Evolutionary conservation across 1,140 invertebrate genomes (phyloP).

Genomic region (Aradophagus sp.): DNA sequence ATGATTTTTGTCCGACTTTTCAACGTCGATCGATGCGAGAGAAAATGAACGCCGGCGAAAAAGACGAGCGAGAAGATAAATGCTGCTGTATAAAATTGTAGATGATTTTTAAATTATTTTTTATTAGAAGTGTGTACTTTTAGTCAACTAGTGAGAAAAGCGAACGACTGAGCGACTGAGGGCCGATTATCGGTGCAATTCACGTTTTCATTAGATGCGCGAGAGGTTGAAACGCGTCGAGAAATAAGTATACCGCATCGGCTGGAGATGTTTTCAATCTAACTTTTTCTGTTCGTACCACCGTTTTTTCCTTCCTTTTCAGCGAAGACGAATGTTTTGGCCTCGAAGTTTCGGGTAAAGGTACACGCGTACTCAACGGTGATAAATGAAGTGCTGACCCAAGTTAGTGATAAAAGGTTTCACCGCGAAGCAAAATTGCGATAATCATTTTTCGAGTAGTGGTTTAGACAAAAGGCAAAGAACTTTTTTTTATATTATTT

Average conservation of each 20-base stretch:
- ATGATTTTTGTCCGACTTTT: no score
- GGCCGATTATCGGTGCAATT: constrained; percentile 23
- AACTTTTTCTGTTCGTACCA: no score
- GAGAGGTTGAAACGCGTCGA: constrained; percentile 16
- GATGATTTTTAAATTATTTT: constrained; percentile 50
- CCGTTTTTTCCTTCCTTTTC: no score
- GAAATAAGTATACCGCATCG: constrained; percentile 8
- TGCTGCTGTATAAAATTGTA: no score
- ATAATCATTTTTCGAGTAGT: no score
- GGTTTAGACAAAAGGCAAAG: constrained; percentile 11
- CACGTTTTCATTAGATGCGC: constrained; percentile 9
- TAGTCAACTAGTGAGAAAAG: constrained; percentile 45
- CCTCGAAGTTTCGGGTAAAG: constrained; percentile 15
- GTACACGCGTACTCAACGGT: constrained; percentile 21
- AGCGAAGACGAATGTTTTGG: constrained; percentile 30
- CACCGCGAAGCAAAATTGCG: constrained; percentile 8
- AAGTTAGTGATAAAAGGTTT: constrained; percentile 25
- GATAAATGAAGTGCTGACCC: constrained; percentile 43
- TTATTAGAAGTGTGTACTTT: constrained; percentile 47
- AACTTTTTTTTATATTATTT: no score
- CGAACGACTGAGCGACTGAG: constrained; percentile 7
- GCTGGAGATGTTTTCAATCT: constrained; percentile 9
- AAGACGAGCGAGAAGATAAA: no score
- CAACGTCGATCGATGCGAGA: no score
- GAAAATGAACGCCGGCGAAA: no score